phyloP scores from a whole-genome alignment of 2,797 vertebrate genomes.

The Thaleichthys pacificus region DNA sequence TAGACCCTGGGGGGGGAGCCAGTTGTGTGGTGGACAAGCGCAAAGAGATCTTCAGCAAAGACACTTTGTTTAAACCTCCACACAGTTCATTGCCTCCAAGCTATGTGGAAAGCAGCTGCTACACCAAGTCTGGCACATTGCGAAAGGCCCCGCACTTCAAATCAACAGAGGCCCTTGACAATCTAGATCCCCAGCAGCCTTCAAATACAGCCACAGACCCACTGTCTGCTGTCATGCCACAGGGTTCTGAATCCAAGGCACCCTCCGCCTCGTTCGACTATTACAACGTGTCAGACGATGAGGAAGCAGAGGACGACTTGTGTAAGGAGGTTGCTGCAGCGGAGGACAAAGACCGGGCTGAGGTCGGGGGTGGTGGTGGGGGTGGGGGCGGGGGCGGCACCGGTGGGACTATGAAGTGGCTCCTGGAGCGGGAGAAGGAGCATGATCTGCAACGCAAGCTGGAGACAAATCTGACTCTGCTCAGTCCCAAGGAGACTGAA shows the following conservation, averaged over 20 bases:
- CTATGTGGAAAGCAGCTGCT: conserved; percentile 86
- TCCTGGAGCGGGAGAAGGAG: conserved; percentile 95
- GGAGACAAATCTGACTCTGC: conserved; percentile 96
- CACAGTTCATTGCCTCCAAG: conserved; percentile 93
- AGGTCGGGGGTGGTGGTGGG: conserved; percentile 45
- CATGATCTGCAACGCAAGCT: conserved; percentile 96
- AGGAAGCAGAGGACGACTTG: conserved; percentile 84
- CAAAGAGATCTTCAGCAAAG: conserved; percentile 99
- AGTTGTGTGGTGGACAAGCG: conserved; percentile 84
- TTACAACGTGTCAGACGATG: conserved; percentile 98
- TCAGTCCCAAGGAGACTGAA: conserved; percentile 95
- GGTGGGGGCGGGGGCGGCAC: conserved; percentile 74
- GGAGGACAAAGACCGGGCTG: conserved; percentile 81
- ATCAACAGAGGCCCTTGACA: conserved; percentile 85
- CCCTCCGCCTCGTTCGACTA: conserved; percentile 93
- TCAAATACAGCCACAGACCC: conserved; percentile 85
- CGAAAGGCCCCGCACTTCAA: conserved; percentile 94
- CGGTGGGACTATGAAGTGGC: conserved; percentile 95
- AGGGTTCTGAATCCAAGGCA: conserved; percentile 86
- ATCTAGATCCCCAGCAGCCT: conserved; percentile 90
- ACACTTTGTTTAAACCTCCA: conserved; percentile 98
- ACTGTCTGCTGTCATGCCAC: conserved; percentile 80
- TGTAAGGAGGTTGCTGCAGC: conserved; percentile 85
- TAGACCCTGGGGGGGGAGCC: conserved; percentile 86
- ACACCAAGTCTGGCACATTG: conserved; percentile 92